Evolutionary conservation across 2,113 vertebrate genomes (phyloP).

Genomic region (Caranx ignobilis): DNA sequence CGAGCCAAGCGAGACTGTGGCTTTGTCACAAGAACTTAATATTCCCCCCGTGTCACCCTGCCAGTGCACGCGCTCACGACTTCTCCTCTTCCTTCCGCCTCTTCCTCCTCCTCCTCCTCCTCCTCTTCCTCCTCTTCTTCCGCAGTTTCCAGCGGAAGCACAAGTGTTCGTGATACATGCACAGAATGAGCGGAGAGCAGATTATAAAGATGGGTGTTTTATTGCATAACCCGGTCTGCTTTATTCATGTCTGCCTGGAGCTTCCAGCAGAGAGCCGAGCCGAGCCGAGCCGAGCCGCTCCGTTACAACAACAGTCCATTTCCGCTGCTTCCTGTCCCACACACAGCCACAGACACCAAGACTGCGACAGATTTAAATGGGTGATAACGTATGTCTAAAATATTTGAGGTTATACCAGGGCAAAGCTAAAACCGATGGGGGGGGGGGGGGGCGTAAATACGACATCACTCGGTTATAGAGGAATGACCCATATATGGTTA

Average conservation of each 20-base stretch:
- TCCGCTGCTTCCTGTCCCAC: conserved; percentile 26
- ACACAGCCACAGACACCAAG: conserved; percentile 6
- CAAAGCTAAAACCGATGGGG: neutral
- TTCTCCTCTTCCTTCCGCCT: neutral
- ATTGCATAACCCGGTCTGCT: conserved; percentile 67
- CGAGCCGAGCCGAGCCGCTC: conserved; percentile 14
- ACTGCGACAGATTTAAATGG: neutral
- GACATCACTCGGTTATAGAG: neutral
- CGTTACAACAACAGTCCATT: conserved; percentile 29
- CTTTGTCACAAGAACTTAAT: conserved; percentile 51
- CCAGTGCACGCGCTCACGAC: neutral
- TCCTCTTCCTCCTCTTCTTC: neutral
- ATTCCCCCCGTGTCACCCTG: conserved; percentile 34
- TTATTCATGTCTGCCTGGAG: conserved; percentile 47
- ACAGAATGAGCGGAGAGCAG: neutral
- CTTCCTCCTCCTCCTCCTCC: neutral
- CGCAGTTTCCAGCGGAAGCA: conserved; percentile 8
- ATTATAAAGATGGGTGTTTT: conserved; percentile 8
- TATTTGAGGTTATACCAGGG: neutral
- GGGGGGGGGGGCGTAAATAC: neutral
- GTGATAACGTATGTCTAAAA: neutral
- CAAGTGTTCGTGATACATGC: conserved; percentile 44
- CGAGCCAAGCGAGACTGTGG: conserved; percentile 38
- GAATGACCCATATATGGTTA: conserved; percentile 63
- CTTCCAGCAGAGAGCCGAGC: neutral